Evolutionary conservation across 1,140 invertebrate genomes (phyloP).

Genomic region (Ridgeia piscesae): DNA sequence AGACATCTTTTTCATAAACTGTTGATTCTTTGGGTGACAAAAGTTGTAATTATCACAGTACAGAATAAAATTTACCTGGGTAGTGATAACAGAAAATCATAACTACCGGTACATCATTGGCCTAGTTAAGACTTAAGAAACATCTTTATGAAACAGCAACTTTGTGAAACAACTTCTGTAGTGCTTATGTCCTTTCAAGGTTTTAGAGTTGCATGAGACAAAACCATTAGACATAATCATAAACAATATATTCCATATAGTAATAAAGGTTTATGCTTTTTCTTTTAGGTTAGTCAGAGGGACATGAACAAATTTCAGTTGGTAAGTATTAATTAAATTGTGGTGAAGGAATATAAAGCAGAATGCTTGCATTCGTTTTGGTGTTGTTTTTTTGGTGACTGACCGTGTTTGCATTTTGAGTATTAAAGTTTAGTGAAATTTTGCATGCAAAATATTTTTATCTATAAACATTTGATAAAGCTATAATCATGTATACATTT

Average conservation of each 20-base stretch:
- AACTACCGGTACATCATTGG: neutral
- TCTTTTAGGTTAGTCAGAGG: constrained; percentile 69
- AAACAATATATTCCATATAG: no score
- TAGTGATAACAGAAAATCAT: no score
- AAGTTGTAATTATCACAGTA: no score
- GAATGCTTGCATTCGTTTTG: neutral
- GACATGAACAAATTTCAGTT: constrained; percentile 84
- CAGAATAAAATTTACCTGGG: no score
- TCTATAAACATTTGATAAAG: neutral
- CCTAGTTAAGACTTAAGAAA: no score
- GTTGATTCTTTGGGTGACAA: no score
- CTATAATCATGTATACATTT: neutral
- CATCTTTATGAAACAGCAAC: no score
- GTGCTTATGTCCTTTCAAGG: no score
- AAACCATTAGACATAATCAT: no score
- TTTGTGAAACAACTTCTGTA: no score
- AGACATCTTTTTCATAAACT: no score
- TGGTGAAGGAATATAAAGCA: neutral
- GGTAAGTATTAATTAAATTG: constrained; percentile 38
- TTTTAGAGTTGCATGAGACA: no score
- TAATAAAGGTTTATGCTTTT: neutral
- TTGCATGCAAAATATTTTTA: neutral
- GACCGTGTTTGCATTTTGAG: neutral
- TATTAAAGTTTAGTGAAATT: neutral
- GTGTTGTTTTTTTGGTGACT: neutral